Base-by-base conservation (phyloP, 2,888 invertebrate genomes). In the Coleophora deauratella region DNA sequence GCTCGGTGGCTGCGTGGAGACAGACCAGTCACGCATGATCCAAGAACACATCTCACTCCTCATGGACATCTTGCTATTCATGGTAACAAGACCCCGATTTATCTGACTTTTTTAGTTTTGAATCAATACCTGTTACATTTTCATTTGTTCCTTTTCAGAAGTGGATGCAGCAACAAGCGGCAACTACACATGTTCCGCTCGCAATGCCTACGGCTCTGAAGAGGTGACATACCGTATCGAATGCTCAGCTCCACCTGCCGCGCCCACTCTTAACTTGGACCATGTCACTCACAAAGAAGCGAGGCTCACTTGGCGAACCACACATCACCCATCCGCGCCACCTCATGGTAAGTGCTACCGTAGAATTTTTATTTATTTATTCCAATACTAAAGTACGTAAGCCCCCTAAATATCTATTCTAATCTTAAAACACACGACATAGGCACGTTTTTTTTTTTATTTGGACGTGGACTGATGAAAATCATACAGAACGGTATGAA, bases 181-280 rank as follows among this genome's bases (percentile, higher is more conserved):
- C 38, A 94, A 94, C 86, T 94, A 93, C 73, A 91, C 92, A 10
- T 94, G 94, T 59, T 90, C 91, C 10, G 93, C 92, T n/a, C 92
- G 92, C 55, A 96, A 96, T 75, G 86, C 91, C 12, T 93, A 91
- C 62, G 96, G 96, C 1, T 91, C 91, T 36, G 96, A 96, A 72
- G 92, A 93, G 55, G 91, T 95, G 51, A 91, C 91, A 37, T 95
- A 95, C 66, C 89, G 91, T 10, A 87, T 96, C 35, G 89, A 92
- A 51, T 94, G 95, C 28, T 90, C 94, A 54, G 88, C 92, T 58
- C 90, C 93, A 9, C 94, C 94, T 0, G 77, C 87, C 47, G 87
- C 92, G 13, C 94, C 94, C 15, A 70, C 84, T 42, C 80, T 94
- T 39, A 87, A 87, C 51, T 86, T 93, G 31, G 90, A 92, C 54